A percentile compares a stretch with the other conserved stretches of the same genome.
Conservation (phyloP, 2,797 vertebrate genomes). For the Leontocebus nigricollis region DNA sequence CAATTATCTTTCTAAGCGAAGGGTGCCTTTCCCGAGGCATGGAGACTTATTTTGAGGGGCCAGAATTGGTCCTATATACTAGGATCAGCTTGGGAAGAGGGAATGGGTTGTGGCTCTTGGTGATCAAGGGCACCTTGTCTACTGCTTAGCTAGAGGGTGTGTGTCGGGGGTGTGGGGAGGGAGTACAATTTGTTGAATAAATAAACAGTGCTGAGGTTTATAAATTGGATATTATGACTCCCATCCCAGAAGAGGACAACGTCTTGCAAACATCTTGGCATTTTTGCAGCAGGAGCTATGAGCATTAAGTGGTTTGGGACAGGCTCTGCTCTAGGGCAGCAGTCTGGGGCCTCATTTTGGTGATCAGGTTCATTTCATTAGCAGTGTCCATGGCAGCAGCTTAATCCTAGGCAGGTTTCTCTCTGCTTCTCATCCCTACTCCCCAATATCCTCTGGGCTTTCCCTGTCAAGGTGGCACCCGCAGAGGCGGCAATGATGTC, state of each 20-base stretch:
- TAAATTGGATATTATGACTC: background rate
- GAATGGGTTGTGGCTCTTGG: background rate
- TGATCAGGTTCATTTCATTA: background rate
- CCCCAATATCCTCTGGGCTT: background rate
- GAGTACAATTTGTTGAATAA: background rate
- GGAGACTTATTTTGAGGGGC: background rate
- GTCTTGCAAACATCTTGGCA: background rate
- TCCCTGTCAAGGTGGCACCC: background rate
- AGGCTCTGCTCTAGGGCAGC: background rate
- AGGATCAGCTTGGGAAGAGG: background rate
- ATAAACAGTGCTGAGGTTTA: background rate
- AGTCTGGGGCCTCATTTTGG: background rate
- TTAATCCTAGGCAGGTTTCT: background rate
- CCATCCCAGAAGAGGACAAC: background rate
- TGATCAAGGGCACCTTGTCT: background rate
- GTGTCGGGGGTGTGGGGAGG: fast-evolving
- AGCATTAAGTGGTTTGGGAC: background rate
- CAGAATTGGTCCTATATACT: background rate
- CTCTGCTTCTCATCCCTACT: too few species aligned
- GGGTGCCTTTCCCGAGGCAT: background rate
- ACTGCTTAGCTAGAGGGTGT: background rate
- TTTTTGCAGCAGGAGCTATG: background rate
- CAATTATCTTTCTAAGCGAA: background rate
- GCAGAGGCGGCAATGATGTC: background rate
- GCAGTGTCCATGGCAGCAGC: fast-evolving